Evolutionary conservation across 2,797 vertebrate genomes (phyloP).

Genomic region (Ptychobarbus kaznakovi): DNA sequence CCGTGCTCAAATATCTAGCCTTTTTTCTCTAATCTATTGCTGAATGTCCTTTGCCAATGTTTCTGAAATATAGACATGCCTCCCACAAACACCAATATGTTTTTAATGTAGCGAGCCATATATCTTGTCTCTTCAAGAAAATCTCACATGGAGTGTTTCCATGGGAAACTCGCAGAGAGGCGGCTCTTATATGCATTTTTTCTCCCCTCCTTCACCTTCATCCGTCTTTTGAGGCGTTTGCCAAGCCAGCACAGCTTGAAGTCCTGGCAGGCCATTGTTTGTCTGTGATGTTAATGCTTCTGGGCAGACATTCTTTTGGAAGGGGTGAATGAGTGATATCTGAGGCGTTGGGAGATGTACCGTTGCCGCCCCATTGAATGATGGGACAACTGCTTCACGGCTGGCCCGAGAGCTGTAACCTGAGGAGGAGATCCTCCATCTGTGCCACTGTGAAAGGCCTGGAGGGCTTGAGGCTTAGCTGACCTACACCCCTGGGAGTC

Average conservation of each 20-base stretch:
- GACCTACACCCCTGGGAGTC: constrained; percentile 63
- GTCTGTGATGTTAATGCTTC: constrained; percentile 62
- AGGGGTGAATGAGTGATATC: constrained; percentile 76
- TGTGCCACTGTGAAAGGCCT: constrained; percentile 65
- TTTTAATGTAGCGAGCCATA: constrained; percentile 71
- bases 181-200: constrained; percentile 65
- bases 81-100: constrained; percentile 73
- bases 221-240: constrained; percentile 61
- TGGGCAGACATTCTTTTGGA: constrained; percentile 62
- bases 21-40: constrained; percentile 25
- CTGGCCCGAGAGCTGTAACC: constrained; percentile 63
- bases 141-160: constrained; percentile 66
- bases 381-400: constrained; percentile 69
- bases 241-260: constrained; percentile 60
- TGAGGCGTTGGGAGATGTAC: constrained; percentile 65
- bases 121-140: constrained; percentile 50
- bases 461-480: constrained; percentile 70
- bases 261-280: constrained; percentile 60
- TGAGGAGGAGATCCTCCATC: constrained; percentile 71
- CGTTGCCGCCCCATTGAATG: constrained; percentile 69
- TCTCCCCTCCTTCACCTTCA: constrained; percentile 57
- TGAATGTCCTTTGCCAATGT: constrained; percentile 21
- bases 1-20: constrained; percentile 21
- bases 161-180: constrained; percentile 65
- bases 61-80: constrained; percentile 61